Evolutionary conservation across 2,113 vertebrate species (phyloP).

Genomic region (Saccopteryx bilineata): DNA sequence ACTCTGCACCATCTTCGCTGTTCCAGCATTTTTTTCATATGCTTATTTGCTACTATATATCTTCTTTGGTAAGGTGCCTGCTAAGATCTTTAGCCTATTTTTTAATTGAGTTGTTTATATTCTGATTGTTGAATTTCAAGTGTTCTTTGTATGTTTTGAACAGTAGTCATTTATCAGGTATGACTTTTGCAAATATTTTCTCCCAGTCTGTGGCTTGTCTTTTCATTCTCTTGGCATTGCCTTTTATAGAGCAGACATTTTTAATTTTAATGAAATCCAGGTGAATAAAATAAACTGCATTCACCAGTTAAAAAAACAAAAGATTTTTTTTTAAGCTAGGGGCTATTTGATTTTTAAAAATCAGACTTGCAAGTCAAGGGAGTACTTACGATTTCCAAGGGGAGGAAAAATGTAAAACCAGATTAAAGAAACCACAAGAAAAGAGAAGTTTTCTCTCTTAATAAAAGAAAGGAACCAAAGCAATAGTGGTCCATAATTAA

Average conservation of each 20-base stretch:
- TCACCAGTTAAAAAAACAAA: background rate
- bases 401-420: background rate
- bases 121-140: background rate
- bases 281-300: background rate
- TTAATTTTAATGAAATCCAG: background rate
- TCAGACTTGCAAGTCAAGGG: background rate
- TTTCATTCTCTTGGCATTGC: background rate
- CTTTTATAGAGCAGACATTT: background rate
- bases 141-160: background rate
- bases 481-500: background rate
- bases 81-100: background rate
- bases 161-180: background rate
- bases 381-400: background rate
- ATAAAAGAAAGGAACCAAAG: background rate
- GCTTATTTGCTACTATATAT: background rate
- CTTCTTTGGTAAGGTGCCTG: background rate
- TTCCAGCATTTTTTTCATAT: background rate
- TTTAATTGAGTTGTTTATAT: background rate
- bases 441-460: background rate
- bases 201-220: background rate
- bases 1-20: too few relatives aligned
- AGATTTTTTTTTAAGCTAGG: background rate
- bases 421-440: background rate
- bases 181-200: background rate
- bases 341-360: constrained; percentile 25